Base-by-base conservation (phyloP, 2,888 invertebrate genomes). In the Hylaea fasciaria region DNA sequence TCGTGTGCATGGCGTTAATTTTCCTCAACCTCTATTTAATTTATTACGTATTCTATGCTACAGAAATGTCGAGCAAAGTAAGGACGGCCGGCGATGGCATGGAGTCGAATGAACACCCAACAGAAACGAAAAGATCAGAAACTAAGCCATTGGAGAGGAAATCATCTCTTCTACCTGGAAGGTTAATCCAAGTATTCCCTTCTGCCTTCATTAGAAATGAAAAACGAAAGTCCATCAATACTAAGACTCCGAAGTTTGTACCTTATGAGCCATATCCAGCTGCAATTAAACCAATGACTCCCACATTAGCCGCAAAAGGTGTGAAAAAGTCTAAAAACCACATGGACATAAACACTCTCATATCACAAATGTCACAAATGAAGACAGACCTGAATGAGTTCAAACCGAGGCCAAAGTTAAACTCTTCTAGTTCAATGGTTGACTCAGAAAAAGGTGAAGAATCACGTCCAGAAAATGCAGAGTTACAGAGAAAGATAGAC, bases 191-290 rank as follows among this genome's bases (percentile, higher is more conserved):
- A 73, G 74, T 92, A n/a, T 91, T 81, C 66, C 83, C 95, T 49
- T 95, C 96, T 11, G 94, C 94, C 72, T 90, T 94, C 64, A 87
- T 95, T 37, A 93, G 87, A 54, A 88, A 92, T 13, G 91, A 93
- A 44, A 94, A 93, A 69, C 94, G 93, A 72, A 91, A 91, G 49
- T 89, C 92, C 43, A 89, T 90, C 64, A 85, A 93, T 50, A 84
- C 94, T 11, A 95, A 95, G 74, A 95, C 95, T 69, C 96, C 97
- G 0, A 97, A 96, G 79, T 97, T 97, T 83, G 94, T 98, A 37
- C 97, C 97, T 0, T 97, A 96, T 71, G 97, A 98, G 78, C 97
- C 97, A 0, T 97, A 97, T 78, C 95, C 97, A 76, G 97, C 95
- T 13, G 97, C 97, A 50, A 95, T 97, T 0, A 96, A 95, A 77